Base-by-base conservation (phyloP, 2,797 vertebrate genomes). In the Anolis apletophallus region DNA sequence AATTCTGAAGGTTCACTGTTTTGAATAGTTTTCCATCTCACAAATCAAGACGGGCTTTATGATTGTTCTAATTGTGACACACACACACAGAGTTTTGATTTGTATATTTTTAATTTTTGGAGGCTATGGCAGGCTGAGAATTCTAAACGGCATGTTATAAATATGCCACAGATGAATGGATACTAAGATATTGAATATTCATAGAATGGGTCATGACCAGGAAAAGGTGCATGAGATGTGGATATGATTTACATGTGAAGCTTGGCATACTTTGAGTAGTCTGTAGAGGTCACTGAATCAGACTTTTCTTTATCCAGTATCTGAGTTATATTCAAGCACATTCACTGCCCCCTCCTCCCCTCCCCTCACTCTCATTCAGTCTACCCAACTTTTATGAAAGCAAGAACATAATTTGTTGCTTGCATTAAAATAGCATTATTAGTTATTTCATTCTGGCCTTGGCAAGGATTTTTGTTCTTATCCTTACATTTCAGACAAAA, bases 401-500 rank as follows among this genome's bases (percentile, higher is more conserved):
- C 19, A 71, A 14, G 34, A 71, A 74, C 17, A 52, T 59, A 84
- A 84, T 52, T 84, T 68, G 68, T 68, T 76, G 5, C n/a, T 54
- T 54, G 64, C 19, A 67, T 34, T 84, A 77, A 67, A 76, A 84
- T 75, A 46, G 29, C 12, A 34, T 34, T 50, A 46, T 26, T 84
- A 54, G n/a, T 84, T 77, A 36, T 77, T 77, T 76, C 13, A 54
- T 76, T 84, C 32, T 68, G 13, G n/a, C 4, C 23, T 77, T 57
- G 61, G 55, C 46, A 76, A 77, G 50, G 40, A 19, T 34, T 75
- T 26, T 67, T 36, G 14, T 71, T 4, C 16, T 13, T 71, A 9
- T 80, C 46, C 29, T 74, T 32, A 68, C 73, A 76, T 14, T 84
- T 54, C 61, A 84, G 83, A 77, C 67, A 50, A 46, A 77, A 76